These are phyloP conservation scores for Chaetodon auriga DNA, from an alignment of 2,113 vertebrate genomes.

Conservation along the genomic window DNA sequence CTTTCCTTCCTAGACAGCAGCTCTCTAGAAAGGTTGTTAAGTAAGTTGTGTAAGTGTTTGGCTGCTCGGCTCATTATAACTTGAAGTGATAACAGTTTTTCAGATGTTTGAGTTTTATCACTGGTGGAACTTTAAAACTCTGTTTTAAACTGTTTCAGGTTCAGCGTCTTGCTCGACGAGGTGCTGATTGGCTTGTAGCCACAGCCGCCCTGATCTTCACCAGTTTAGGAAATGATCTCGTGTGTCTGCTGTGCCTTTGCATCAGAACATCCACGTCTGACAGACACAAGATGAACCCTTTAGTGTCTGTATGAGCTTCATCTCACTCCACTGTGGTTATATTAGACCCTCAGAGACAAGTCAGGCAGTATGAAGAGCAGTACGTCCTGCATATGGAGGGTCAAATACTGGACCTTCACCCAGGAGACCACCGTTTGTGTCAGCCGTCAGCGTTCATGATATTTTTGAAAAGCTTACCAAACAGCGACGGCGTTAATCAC, in stretches of 20 bases:
- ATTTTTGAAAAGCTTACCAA: too few species aligned
- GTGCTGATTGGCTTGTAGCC: not conserved
- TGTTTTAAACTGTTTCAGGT: not conserved
- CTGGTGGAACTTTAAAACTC: not conserved
- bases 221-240: not conserved
- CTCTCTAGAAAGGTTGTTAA: not conserved
- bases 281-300: too few species aligned
- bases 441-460: too few species aligned
- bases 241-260: not conserved
- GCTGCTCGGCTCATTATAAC: not conserved
- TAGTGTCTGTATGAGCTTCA: too few species aligned
- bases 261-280: too few species aligned
- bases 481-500: too few species aligned
- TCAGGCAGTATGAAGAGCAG: too few species aligned
- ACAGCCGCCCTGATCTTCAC: not conserved
- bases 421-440: too few species aligned
- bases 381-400: too few species aligned
- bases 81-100: not conserved
- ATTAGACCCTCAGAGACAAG: too few species aligned
- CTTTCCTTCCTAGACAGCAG: constrained; percentile 9
- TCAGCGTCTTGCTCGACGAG: not conserved
- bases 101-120: not conserved
- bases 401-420: too few species aligned
- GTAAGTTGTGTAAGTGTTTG: not conserved
- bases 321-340: too few species aligned